A percentile compares a stretch with the other conserved stretches of the same genome.
These are phyloP conservation scores for Brachionus koreanus DNA, from an alignment of 1,140 invertebrate species.

Conservation along the genomic window DNA sequence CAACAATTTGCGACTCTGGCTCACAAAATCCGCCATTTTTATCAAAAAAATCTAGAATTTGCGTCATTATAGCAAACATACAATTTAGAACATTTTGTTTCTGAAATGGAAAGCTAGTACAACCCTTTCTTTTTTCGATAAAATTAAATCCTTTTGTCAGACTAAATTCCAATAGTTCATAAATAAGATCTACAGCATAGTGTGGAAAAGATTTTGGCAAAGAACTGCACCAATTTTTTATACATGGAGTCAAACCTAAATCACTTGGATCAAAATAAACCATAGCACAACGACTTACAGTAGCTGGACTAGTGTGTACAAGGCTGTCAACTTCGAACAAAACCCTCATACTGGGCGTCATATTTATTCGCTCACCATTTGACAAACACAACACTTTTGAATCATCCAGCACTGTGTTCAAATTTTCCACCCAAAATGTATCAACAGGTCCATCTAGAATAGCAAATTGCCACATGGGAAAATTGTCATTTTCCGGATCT, in stretches of 20 bases:
- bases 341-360: conserved; percentile 64
- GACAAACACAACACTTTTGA: conserved; percentile 53
- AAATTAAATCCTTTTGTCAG: conserved; percentile 62
- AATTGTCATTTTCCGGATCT: background rate
- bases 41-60: conserved; percentile 40
- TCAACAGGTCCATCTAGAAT: conserved; percentile 82
- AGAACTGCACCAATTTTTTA: conserved; percentile 55
- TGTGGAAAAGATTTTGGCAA: conserved; percentile 55
- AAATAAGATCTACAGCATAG: conserved; percentile 59
- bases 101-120: conserved; percentile 28
- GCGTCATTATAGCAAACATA: conserved; percentile 24
- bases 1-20: background rate
- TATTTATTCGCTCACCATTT: conserved; percentile 56
- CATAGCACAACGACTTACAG: conserved; percentile 66
- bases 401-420: conserved; percentile 69
- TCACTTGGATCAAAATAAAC: conserved; percentile 55
- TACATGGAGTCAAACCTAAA: conserved; percentile 49
- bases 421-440: conserved; percentile 83
- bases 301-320: conserved; percentile 75
- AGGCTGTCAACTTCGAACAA: conserved; percentile 76
- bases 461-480: conserved; percentile 70
- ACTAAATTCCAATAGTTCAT: conserved; percentile 64
- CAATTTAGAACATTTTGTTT: conserved; percentile 43
- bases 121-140: background rate
- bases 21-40: conserved; percentile 27